Evolutionary conservation across 2,888 invertebrate genomes (phyloP).

Genomic region (Gastracanthus pulcherrimus): DNA sequence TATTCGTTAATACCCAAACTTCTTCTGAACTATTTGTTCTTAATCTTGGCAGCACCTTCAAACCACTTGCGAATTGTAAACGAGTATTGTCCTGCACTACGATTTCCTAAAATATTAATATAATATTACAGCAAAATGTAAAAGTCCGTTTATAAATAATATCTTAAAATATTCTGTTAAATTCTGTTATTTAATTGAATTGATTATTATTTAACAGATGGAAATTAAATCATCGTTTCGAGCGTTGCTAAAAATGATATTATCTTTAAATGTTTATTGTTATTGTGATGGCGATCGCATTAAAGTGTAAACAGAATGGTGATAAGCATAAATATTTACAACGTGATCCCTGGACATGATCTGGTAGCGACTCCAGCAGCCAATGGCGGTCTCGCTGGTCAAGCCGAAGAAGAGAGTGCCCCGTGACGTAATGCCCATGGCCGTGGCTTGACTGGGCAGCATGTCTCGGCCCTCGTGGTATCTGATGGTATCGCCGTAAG

Average conservation of each 20-base stretch:
- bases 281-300: background rate
- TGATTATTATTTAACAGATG: too few relatives aligned
- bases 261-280: too few relatives aligned
- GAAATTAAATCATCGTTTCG: too few relatives aligned
- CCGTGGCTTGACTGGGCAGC: conserved; percentile 57
- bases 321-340: conserved; percentile 37
- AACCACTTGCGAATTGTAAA: conserved; percentile 42
- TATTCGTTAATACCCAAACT: conserved; percentile 44
- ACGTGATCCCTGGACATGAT: conserved; percentile 55
- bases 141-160: too few relatives aligned
- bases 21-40: conserved; percentile 23
- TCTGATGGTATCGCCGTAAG: background rate
- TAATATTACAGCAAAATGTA: background rate
- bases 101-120: conserved; percentile 32
- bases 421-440: conserved; percentile 52
- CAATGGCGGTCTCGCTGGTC: conserved; percentile 71
- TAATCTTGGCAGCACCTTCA: conserved; percentile 35
- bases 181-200: too few relatives aligned
- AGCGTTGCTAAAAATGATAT: too few relatives aligned
- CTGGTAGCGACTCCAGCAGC: conserved; percentile 34
- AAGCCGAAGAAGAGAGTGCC: conserved; percentile 75
- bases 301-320: background rate
- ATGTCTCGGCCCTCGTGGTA: conserved; percentile 8
- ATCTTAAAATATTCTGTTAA: too few relatives aligned
- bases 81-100: background rate